Percentiles rank a stretch among this genome's conserved stretches.
Conservation (phyloP, 2,888 invertebrate genomes). For the Apocheima hispidaria region DNA sequence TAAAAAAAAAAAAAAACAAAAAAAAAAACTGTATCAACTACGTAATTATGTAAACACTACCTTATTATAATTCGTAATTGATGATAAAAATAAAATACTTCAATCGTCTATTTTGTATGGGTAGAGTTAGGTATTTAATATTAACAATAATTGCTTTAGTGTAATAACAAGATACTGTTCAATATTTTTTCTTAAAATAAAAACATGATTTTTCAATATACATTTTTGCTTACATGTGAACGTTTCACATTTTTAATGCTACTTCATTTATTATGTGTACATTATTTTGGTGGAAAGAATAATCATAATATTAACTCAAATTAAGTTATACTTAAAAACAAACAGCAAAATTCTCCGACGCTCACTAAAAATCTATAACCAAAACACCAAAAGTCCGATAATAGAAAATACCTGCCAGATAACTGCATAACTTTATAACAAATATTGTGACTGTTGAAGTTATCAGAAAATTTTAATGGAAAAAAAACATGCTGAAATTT, state of each 20-base stretch:
- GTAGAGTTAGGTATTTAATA: not conserved
- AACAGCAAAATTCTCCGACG: conserved; percentile 69
- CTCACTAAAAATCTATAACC: conserved; percentile 13
- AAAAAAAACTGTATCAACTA: conserved; percentile 44
- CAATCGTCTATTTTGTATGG: conserved; percentile 20
- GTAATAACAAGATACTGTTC: not conserved
- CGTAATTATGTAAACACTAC: conserved; percentile 36
- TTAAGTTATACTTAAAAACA: conserved; percentile 47
- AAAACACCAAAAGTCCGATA: conserved; percentile 2
- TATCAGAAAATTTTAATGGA: not conserved
- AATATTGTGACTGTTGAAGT: not conserved
- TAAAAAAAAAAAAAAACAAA: conserved; percentile 38
- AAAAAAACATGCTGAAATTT: not conserved
- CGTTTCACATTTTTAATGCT: not conserved
- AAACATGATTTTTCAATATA: not conserved
- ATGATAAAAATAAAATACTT: conserved; percentile 14
- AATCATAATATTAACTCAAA: not conserved
- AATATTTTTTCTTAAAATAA: not conserved
- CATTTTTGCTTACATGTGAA: not conserved
- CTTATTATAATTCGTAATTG: conserved; percentile 1
- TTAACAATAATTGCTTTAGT: not conserved
- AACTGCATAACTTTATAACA: not conserved
- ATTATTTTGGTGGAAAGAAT: not conserved
- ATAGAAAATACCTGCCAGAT: not conserved
- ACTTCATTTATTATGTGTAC: not conserved